Evolutionary conservation across 2,888 invertebrate genomes (phyloP).

Genomic region (Melolontha melolontha): DNA sequence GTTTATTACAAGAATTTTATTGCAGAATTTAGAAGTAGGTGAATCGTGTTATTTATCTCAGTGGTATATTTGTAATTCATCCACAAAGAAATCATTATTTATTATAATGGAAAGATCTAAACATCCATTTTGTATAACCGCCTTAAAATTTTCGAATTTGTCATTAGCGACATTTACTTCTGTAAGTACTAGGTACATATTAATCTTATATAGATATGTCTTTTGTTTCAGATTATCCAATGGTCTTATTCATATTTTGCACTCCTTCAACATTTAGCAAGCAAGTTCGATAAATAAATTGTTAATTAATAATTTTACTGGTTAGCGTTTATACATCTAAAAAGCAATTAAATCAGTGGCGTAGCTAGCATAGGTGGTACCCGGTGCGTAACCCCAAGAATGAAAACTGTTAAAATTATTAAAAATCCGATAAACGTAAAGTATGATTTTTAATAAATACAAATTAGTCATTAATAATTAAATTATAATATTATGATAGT

Average conservation of each 20-base stretch:
- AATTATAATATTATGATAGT: too few species aligned
- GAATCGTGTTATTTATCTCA: constrained; percentile 53
- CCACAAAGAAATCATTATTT: constrained; percentile 49
- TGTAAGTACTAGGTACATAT: constrained; percentile 13
- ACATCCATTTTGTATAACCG: constrained; percentile 52
- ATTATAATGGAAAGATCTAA: constrained; percentile 54
- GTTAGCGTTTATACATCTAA: too few species aligned
- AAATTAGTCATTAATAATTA: too few species aligned
- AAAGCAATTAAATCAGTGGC: too few species aligned
- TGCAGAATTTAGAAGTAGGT: constrained; percentile 50
- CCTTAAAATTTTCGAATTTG: constrained; percentile 52
- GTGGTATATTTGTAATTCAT: constrained; percentile 49
- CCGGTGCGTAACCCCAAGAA: too few species aligned
- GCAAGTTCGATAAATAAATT: constrained; percentile 15
- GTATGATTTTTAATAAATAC: too few species aligned
- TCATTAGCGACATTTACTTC: constrained; percentile 46
- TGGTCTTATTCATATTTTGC: constrained; percentile 48
- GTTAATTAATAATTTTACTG: neutral
- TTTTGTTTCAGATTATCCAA: constrained; percentile 44
- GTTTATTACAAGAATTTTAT: neutral
- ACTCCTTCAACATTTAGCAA: constrained; percentile 45
- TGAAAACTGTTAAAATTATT: too few species aligned
- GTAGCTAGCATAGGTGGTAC: too few species aligned
- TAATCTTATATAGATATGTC: neutral
- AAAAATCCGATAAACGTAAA: too few species aligned